Conservation (phyloP, 2,888 invertebrate species). For the Pyrgus malvae region DNA sequence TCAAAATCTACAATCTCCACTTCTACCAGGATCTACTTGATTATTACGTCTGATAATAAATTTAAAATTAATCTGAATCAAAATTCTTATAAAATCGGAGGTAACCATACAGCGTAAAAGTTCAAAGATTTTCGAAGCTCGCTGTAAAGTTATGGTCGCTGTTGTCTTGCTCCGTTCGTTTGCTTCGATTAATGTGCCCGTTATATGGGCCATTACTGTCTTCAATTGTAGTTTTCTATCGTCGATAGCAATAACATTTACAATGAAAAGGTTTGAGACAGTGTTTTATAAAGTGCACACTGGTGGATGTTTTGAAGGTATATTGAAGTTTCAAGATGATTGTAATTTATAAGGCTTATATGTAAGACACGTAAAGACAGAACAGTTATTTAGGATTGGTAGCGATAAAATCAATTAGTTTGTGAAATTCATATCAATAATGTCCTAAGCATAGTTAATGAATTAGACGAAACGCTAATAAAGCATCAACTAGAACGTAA, state of each 20-base stretch:
- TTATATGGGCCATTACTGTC: slow-evolving; percentile 20
- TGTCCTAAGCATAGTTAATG: too few species aligned
- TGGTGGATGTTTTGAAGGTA: not conserved
- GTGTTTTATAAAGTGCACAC: not conserved
- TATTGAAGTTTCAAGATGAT: not conserved
- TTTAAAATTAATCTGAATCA: too few species aligned
- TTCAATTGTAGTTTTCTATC: slow-evolving; percentile 17
- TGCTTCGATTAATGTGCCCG: slow-evolving; percentile 23
- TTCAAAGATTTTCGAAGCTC: slow-evolving; percentile 9
- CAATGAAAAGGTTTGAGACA: slow-evolving; percentile 1
- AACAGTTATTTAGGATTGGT: too few species aligned
- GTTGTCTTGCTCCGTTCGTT: slow-evolving; percentile 19
- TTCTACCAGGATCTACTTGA: too few species aligned
- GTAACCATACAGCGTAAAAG: not conserved
- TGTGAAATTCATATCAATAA: too few species aligned
- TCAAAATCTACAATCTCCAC: too few species aligned
- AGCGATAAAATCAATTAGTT: too few species aligned
- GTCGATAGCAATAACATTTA: slow-evolving; percentile 19
- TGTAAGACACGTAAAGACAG: too few species aligned
- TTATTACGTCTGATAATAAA: too few species aligned
- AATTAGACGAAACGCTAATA: too few species aligned
- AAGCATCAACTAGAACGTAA: too few species aligned
- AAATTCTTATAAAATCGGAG: slow-evolving; percentile 1
- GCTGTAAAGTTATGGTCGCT: slow-evolving; percentile 10
- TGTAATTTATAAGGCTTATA: too few species aligned